Base-by-base conservation (phyloP, 2,888 invertebrate genomes). In the Crocallis elinguaria region DNA sequence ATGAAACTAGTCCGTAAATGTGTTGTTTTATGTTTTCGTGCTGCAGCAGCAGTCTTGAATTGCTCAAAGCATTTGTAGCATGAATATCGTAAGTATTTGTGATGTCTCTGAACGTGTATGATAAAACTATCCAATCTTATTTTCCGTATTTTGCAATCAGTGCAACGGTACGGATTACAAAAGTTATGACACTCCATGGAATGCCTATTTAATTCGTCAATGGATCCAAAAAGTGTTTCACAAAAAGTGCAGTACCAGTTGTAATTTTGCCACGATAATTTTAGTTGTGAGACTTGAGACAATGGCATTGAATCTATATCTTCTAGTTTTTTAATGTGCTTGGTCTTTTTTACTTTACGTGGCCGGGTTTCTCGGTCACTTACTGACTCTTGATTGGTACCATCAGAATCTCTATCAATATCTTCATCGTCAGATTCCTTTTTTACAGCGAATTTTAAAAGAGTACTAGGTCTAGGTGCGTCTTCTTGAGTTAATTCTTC, bases 151-250 rank as follows among this genome's bases (percentile, higher is more conserved):
- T 84, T 83, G 62, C 95, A 95, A 65, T 94, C 93, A 0, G 92
- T 92, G 69, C 95, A 95, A 67, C 93, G 88, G 69, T 93, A 95
- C 32, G 93, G 92, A 11, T 94, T 92, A 41, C 93, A 91, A 56
- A 93, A 92, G 49, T 92, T 91, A 66, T 95, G 95, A 45, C 89
- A 88, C 29, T 88, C 83, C 60, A 92, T 86, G 19, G 93, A 93
- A 75, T 95, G 95, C 4, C 83, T 82, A 49, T 92, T 87, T 12
- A 95, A 75, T 27, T 86, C 86, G 0, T 80, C 73, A 1, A 82
- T 52, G 0, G 60, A 73, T 0, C 73, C 59, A 46, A 86, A 87
- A 41, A 78, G 65, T 0, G 80, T 80, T 16, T 76, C 84, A 44
- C 88, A 88, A 33, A 71, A 77, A 0, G 77, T 71, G 63, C 88